Conservation (phyloP, 2,113 vertebrate genomes). For the Xyrauchen texanus region DNA sequence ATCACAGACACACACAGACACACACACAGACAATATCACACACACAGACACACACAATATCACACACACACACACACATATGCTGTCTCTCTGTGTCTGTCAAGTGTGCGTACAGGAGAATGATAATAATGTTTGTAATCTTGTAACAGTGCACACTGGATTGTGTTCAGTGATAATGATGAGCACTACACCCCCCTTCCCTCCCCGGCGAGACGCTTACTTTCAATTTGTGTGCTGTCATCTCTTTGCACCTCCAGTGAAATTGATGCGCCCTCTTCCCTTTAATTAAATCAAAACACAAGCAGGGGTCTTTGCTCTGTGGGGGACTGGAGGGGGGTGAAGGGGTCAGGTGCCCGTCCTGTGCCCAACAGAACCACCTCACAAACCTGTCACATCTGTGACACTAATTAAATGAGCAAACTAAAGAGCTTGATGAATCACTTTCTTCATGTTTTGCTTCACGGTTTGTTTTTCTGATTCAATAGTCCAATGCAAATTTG, state of each 20-base stretch:
- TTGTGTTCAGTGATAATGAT: no score
- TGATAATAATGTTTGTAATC: no score
- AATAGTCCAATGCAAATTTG: no score
- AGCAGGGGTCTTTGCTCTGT: constrained; percentile 63
- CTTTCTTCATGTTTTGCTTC: constrained; percentile 41
- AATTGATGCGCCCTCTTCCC: constrained; percentile 75
- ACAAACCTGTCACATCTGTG: constrained; percentile 53
- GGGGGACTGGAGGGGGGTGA: constrained; percentile 32
- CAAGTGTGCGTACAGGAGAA: no score
- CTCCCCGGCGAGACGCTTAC: constrained; percentile 61
- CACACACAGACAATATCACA: neutral
- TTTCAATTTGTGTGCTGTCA: constrained; percentile 83
- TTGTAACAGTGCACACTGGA: no score
- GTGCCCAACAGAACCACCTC: constrained; percentile 52
- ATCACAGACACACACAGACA: neutral
- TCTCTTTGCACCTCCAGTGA: constrained; percentile 65
- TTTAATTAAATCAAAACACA: constrained; percentile 79
- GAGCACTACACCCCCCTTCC: no score
- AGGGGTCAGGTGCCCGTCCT: constrained; percentile 13
- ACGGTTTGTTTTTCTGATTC: constrained; percentile 48
- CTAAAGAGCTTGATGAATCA: neutral
- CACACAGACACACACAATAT: neutral
- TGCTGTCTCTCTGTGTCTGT: no score
- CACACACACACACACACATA: no score
- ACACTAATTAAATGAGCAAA: neutral